A percentile compares a stretch with the other conserved stretches of the same genome.
Conservation (phyloP, 1,140 invertebrate genomes). For the Grapholita molesta region DNA sequence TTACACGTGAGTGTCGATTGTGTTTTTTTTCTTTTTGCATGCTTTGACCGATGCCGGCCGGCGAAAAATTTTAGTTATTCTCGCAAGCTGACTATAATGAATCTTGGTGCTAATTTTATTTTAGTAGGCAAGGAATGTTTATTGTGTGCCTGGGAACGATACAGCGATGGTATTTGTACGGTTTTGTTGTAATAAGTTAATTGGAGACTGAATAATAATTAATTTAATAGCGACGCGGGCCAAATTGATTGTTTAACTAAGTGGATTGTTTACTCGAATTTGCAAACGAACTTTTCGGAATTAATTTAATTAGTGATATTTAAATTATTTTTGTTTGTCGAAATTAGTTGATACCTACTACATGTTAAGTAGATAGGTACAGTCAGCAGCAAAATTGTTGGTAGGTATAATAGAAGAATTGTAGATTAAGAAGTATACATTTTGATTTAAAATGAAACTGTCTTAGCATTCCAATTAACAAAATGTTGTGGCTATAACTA, state of each 20-base stretch:
- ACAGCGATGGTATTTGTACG: background rate
- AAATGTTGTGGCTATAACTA: too few species aligned
- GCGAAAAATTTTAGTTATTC: slow-evolving; percentile 38
- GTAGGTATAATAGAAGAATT: too few species aligned
- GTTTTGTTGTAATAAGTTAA: background rate
- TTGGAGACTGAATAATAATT: background rate
- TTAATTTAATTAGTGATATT: background rate
- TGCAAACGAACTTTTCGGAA: background rate
- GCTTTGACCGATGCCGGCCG: slow-evolving; percentile 30
- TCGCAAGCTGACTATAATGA: slow-evolving; percentile 17
- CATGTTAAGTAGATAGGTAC: background rate
- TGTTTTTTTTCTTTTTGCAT: slow-evolving; percentile 56
- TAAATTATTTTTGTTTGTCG: background rate
- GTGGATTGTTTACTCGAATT: background rate
- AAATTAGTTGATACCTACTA: too few species aligned
- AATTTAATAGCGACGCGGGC: background rate
- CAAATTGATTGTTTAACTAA: background rate
- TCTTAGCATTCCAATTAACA: too few species aligned
- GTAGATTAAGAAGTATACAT: too few species aligned
- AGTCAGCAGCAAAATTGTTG: background rate
- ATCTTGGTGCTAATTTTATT: background rate
- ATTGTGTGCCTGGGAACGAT: slow-evolving; percentile 9
- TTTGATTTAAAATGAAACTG: too few species aligned
- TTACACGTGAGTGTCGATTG: slow-evolving; percentile 58
- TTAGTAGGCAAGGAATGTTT: background rate